Evolutionary conservation across 2,888 invertebrate genomes (phyloP).

Genomic region (Drosophila anomelani): DNA sequence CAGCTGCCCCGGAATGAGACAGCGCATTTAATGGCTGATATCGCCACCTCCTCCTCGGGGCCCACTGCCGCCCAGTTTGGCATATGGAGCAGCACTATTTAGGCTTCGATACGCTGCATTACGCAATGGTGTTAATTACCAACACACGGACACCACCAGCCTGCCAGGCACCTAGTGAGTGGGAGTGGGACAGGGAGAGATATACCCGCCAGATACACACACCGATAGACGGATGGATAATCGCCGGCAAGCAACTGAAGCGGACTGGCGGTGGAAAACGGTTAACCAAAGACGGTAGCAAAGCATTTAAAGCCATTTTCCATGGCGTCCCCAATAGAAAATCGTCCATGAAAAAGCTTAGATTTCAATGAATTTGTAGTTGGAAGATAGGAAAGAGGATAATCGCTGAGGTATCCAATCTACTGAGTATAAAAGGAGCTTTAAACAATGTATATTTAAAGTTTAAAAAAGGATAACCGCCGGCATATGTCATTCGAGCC

Average conservation of each 20-base stretch:
- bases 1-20: conserved; percentile 18
- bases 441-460: neutral
- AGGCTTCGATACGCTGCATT: conserved; percentile 84
- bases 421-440: neutral
- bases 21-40: conserved; percentile 64
- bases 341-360: conserved; percentile 34
- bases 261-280: conserved; percentile 50
- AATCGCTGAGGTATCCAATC: no score
- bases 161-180: conserved; percentile 2
- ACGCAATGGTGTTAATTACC: conserved; percentile 84
- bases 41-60: conserved; percentile 29
- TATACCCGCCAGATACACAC: conserved; percentile 17
- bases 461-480: neutral
- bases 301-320: conserved; percentile 42
- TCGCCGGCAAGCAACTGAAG: conserved; percentile 47
- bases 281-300: conserved; percentile 61
- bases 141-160: conserved; percentile 53
- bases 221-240: conserved; percentile 51
- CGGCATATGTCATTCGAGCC: conserved; percentile 25
- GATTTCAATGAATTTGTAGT: neutral
- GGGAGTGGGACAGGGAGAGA: conserved; percentile 26
- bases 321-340: conserved; percentile 40
- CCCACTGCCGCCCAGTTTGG: conserved; percentile 47
- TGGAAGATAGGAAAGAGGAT: neutral
- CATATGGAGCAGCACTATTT: conserved; percentile 81